Evolutionary conservation across 1,140 invertebrate species (phyloP), one percentile per base, ranked within the genome.

Genomic region (Fopius arisanus): DNA sequence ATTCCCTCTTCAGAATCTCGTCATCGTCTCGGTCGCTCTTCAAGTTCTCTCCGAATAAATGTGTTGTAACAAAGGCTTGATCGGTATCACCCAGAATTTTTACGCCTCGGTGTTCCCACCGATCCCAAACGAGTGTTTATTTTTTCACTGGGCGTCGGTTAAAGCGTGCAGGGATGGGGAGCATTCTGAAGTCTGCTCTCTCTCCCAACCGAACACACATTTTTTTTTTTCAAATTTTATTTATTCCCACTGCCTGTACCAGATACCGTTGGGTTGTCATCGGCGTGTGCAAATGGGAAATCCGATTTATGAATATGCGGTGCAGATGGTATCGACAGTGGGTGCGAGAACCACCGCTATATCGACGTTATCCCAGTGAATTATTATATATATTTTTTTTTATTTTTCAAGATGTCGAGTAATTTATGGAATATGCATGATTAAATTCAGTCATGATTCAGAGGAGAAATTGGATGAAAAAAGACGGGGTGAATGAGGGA

Each of bases 231-330:
- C n/a, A n/a, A 19, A 59, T 59, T 62, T 62, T 62, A 65, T 65
- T 65, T 65, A 65, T 65, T 65, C 28, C 62, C 29, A 31, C 21
- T 65, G 62, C 62, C 62, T 65, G 62, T 31, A 31, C 62, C 62
- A 65, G 62, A 65, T 65, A 65, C 28, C 62, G 29, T 4, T 65
- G 5, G 62, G 28, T 65, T 65, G 62, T 65, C 62, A 33, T 65
- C 62, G 62, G n/a, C 12, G 62, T 65, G 29, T 65, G 29, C 62
- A 33, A 33, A 65, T 65, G 62, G 62, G 28, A 65, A 65, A 65
- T 65, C 29, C 62, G 62, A 65, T 65, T 65, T 65, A 65, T 65
- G 62, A 65, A 65, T 65, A 65, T 65, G 62, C 62, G 62, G 62
- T 65, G 29, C 62, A 65, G 62, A 65, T 65, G 62, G 62, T 65